phyloP scores from a whole-genome alignment of 2,113 vertebrate species.

The Malurus elegans region DNA sequence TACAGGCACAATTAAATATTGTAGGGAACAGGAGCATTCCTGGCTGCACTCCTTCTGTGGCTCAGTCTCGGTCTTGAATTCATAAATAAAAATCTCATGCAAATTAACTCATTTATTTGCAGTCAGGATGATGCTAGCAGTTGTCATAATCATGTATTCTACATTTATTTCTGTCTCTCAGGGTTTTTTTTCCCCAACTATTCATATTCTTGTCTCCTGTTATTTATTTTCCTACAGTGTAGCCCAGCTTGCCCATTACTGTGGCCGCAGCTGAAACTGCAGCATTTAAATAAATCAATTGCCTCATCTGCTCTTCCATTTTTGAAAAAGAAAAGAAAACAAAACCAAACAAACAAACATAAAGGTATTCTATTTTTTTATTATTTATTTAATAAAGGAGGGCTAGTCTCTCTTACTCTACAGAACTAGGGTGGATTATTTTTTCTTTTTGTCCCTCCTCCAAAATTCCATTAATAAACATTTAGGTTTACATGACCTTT shows the following conservation, averaged over 20 bases:
- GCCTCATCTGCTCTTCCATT: background rate
- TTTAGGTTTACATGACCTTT: background rate
- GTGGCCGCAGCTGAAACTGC: background rate
- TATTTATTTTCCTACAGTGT: slow-evolving; percentile 12
- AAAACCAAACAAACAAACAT: background rate
- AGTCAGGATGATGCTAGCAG: slow-evolving; percentile 4
- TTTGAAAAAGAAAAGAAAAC: background rate
- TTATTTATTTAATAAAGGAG: background rate
- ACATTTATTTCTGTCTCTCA: slow-evolving; percentile 45
- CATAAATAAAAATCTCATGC: slow-evolving; percentile 61
- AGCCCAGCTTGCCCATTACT: slow-evolving; percentile 37
- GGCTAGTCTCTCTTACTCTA: background rate
- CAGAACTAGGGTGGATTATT: background rate
- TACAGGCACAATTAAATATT: background rate
- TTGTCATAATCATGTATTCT: slow-evolving; percentile 33
- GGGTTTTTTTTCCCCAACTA: background rate
- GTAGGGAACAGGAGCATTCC: background rate
- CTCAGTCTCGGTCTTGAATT: slow-evolving; percentile 51
- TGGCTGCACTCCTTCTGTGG: background rate
- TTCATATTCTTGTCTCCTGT: slow-evolving; percentile 50
- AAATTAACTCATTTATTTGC: slow-evolving; percentile 40
- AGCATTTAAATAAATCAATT: slow-evolving; percentile 31
- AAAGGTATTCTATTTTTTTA: slow-evolving; percentile 16
- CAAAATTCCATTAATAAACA: background rate
- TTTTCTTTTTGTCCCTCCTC: fast-evolving